phyloP scores from a whole-genome alignment of 1,140 invertebrate species.

The Bemisia tabaci region DNA sequence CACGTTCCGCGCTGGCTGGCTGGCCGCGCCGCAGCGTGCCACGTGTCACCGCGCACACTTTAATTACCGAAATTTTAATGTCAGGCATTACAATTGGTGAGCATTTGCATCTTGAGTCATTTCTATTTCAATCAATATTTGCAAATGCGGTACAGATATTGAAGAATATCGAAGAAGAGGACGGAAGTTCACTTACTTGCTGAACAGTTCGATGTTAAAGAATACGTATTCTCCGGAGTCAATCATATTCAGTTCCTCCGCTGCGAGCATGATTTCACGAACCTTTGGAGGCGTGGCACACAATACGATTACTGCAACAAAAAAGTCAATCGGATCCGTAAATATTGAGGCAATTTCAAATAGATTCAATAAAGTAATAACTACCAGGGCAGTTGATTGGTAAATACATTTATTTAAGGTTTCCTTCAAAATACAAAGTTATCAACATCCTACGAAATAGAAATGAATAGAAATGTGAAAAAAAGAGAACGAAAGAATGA shows the following conservation, averaged over 20 bases:
- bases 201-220: constrained; percentile 92
- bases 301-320: constrained; percentile 80
- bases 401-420: too few relatives aligned
- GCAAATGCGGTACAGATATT: too few relatives aligned
- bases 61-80: too few relatives aligned
- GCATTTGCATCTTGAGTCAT: too few relatives aligned
- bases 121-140: too few relatives aligned
- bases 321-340: constrained; percentile 3
- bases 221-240: constrained; percentile 94
- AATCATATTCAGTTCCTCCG: constrained; percentile 83
- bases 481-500: neutral
- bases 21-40: too few relatives aligned
- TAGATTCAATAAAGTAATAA: neutral
- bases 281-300: constrained; percentile 82
- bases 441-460: neutral
- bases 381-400: too few relatives aligned
- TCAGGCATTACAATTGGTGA: too few relatives aligned
- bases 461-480: neutral
- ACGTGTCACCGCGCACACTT: too few relatives aligned
- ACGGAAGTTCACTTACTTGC: constrained; percentile 86
- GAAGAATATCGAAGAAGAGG: too few relatives aligned
- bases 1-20: too few relatives aligned
- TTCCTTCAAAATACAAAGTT: too few relatives aligned
- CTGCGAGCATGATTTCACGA: constrained; percentile 75
- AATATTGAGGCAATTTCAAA: neutral